These are phyloP conservation scores for Philhelius pedissequus DNA, from an alignment of 2,888 invertebrate species.

Conservation along the genomic window DNA sequence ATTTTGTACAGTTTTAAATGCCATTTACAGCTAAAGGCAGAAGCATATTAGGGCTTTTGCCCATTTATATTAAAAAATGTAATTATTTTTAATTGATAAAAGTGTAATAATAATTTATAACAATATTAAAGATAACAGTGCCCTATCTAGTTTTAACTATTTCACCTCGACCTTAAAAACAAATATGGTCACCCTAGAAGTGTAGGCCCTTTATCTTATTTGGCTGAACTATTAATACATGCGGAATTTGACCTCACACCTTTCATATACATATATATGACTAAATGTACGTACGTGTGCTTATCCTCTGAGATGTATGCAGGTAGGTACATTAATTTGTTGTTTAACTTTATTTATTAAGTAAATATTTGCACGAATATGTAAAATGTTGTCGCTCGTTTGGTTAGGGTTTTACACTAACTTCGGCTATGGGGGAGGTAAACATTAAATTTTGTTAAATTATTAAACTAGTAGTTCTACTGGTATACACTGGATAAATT, in stretches of 20 bases:
- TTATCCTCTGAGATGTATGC: conserved; percentile 38
- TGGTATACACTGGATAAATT: neutral
- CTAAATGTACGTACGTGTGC: neutral
- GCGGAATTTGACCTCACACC: neutral
- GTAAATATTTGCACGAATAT: conserved; percentile 30
- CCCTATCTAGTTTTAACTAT: no score
- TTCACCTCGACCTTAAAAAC: neutral
- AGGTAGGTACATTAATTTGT: conserved; percentile 46
- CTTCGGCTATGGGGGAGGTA: neutral
- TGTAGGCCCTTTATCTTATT: neutral
- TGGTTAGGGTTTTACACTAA: conserved; percentile 6
- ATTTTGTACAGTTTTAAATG: no score
- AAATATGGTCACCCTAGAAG: neutral
- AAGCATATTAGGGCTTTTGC: no score
- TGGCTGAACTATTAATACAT: neutral
- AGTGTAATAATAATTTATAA: no score
- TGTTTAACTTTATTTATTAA: conserved; percentile 49
- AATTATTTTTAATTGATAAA: no score
- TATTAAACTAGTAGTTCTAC: neutral
- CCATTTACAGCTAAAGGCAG: no score
- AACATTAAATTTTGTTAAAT: neutral
- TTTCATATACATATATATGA: neutral
- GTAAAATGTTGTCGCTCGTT: neutral
- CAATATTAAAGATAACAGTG: no score
- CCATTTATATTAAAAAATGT: no score